Evolutionary conservation across 2,888 invertebrate species (phyloP).

Genomic region (Allacma fusca): DNA sequence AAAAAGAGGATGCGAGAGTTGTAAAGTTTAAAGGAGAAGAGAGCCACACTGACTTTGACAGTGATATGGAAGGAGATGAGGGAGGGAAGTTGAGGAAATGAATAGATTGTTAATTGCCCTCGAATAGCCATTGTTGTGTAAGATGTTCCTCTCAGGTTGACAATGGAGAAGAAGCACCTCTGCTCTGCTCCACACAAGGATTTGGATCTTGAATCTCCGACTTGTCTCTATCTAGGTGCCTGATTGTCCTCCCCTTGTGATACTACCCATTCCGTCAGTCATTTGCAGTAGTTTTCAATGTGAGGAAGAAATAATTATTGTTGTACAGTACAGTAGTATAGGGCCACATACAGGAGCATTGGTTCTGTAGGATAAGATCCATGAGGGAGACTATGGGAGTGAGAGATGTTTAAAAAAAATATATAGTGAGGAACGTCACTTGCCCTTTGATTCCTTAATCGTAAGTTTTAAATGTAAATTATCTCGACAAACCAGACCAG

Average conservation of each 20-base stretch:
- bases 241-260: neutral
- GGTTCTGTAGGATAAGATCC: neutral
- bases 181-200: neutral
- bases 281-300: neutral
- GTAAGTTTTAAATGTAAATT: constrained; percentile 40
- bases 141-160: constrained; percentile 21
- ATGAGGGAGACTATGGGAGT: neutral
- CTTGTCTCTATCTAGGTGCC: neutral
- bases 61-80: constrained; percentile 10
- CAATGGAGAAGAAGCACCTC: neutral
- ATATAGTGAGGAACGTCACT: constrained; percentile 1
- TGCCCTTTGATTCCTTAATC: constrained; percentile 26
- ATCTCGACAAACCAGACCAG: constrained; percentile 43
- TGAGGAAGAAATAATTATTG: neutral
- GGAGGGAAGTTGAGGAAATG: constrained; percentile 27
- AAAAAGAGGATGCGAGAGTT: neutral
- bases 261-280: neutral
- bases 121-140: constrained; percentile 17
- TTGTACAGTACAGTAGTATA: too few relatives aligned
- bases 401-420: neutral
- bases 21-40: neutral
- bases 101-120: constrained; percentile 45
- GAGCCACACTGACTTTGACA: constrained; percentile 10
- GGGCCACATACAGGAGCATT: neutral
- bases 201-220: neutral